phyloP scores from a whole-genome alignment of 2,113 vertebrate genomes.

The Proterorhinus semilunaris region DNA sequence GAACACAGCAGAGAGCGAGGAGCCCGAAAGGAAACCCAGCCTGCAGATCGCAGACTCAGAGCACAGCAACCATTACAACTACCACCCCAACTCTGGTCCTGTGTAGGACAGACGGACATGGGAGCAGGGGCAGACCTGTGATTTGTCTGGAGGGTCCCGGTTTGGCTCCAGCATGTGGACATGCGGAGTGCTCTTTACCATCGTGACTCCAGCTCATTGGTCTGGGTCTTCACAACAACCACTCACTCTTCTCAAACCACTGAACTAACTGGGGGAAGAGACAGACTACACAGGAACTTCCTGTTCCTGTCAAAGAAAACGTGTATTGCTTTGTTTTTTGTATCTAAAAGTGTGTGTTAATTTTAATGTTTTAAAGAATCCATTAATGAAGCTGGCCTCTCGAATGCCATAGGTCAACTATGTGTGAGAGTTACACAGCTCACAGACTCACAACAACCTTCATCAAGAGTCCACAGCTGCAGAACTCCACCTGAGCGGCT shows the following conservation, averaged over 20 bases:
- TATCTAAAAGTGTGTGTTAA: conserved; percentile 26
- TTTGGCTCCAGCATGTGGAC: not conserved
- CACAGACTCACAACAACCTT: not conserved
- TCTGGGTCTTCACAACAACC: conserved; percentile 43
- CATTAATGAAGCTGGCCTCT: not conserved
- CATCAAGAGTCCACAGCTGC: not conserved
- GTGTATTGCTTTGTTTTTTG: conserved; percentile 20
- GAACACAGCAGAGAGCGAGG: conserved; percentile 61
- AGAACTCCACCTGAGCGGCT: not conserved
- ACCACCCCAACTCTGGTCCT: conserved; percentile 71
- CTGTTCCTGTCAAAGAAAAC: conserved; percentile 35
- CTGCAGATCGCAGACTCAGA: conserved; percentile 80
- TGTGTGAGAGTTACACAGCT: not conserved
- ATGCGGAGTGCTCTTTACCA: not conserved
- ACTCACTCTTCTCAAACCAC: conserved; percentile 64
- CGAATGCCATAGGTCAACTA: not conserved
- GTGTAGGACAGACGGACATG: conserved; percentile 63
- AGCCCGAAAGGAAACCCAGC: conserved; percentile 80
- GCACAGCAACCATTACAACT: conserved; percentile 81
- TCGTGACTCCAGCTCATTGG: not conserved
- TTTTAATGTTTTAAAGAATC: not conserved
- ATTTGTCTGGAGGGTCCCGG: not conserved
- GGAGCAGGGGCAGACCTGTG: conserved; percentile 26
- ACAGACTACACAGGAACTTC: conserved; percentile 37
- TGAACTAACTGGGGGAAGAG: conserved; percentile 60